Base-by-base conservation (phyloP, 2,888 invertebrate species). In the Archips crataeganus region DNA sequence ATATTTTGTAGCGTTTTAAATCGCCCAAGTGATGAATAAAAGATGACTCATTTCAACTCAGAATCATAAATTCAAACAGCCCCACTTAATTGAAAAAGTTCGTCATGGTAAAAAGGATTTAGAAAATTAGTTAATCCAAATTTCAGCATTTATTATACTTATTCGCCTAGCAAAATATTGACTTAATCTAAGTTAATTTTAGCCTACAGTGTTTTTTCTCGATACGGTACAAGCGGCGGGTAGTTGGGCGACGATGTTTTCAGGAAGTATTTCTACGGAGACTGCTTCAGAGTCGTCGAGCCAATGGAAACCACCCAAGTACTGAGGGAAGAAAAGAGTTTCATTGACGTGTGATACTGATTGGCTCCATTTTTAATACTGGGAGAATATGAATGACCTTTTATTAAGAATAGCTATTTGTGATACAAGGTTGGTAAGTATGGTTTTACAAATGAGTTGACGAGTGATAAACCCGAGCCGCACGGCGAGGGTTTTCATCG, bases 201-300 rank as follows among this genome's bases (percentile, higher is more conserved):
- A 73, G 23, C 69, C 74, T n/a, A 70, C 45, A 32, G 59, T 70
- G 70, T 69, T 45, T 61, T 85, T 85, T 82, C 68, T 63, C 6
- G 73, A n/a, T 13, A 59, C 63, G 3, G 68, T 66, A 39, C 51
- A 45, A 2, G 42, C 34, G 32, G 96, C 95, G 11, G 98, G 98
- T 71, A 98, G 89, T 80, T 96, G 95, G 65, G 97, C 96, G 8
- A 96, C 91, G 59, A 98, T 94, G 72, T 96, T 95, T 64, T 96
- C 92, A 0, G 97, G 97, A 81, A 96, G 96, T 2, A 97, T 95
- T 88, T 98, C 97, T 42, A 98, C 95, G 1, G 96, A 95, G 5
- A 98, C 96, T 79, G 98, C 93, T 91, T 98, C 98, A 75, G 96
- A 95, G 2, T 95, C 87, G 47, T 94, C 94, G 11, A 98, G 81